Evolutionary conservation across 2,113 vertebrate species (phyloP).

Genomic region (Seriola dumerili): DNA sequence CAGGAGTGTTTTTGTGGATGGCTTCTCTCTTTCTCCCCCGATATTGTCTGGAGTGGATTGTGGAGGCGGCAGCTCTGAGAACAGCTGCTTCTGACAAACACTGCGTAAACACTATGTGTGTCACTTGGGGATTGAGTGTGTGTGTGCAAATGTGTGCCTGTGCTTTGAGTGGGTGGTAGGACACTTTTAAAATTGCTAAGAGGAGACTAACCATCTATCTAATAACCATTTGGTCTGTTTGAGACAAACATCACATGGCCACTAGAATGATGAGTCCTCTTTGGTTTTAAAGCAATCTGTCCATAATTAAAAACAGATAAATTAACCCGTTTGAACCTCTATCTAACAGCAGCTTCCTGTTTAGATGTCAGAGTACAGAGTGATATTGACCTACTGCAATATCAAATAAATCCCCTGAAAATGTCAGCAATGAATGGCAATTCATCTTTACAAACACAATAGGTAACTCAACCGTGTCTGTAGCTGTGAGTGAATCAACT

Average conservation of each 20-base stretch:
- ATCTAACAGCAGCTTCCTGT: background rate
- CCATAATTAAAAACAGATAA: constrained; percentile 24
- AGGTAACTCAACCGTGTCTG: constrained; percentile 2
- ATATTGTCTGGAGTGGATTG: constrained; percentile 74
- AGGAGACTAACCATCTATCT: constrained; percentile 46
- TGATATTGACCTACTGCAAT: constrained; percentile 1
- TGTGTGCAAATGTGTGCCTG: constrained; percentile 24
- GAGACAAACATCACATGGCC: constrained; percentile 30
- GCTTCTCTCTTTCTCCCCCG: constrained; percentile 56
- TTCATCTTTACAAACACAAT: constrained; percentile 13
- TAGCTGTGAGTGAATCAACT: background rate
- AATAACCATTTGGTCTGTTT: constrained; percentile 43
- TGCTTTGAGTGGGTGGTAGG: constrained; percentile 38
- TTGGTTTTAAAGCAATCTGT: constrained; percentile 1
- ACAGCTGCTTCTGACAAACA: constrained; percentile 82
- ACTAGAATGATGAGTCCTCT: constrained; percentile 28
- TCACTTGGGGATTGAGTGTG: constrained; percentile 60
- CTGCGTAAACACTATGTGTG: constrained; percentile 66
- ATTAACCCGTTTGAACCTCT: background rate
- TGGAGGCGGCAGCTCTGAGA: constrained; percentile 72
- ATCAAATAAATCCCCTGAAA: constrained; percentile 26
- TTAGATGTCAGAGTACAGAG: constrained; percentile 9
- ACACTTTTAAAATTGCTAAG: constrained; percentile 51
- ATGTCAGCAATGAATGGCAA: background rate
- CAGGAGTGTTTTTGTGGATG: constrained; percentile 73